phyloP scores from a whole-genome alignment of 2,888 invertebrate species.

The Sylvicola cinctus region DNA sequence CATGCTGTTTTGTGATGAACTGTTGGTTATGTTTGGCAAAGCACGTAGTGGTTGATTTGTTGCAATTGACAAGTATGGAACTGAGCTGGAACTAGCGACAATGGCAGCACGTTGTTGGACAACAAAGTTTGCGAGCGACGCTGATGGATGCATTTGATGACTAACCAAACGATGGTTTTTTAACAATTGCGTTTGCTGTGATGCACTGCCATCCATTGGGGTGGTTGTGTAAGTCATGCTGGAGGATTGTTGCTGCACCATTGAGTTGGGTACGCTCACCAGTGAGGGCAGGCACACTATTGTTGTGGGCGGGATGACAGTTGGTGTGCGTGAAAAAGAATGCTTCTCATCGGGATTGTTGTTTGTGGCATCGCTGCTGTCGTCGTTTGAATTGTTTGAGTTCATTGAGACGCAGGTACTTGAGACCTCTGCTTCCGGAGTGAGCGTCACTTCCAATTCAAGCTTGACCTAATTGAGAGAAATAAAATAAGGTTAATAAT shows the following conservation, averaged over 20 bases:
- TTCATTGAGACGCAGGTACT: slow-evolving; percentile 25
- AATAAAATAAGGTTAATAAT: background rate
- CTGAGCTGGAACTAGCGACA: slow-evolving; percentile 27
- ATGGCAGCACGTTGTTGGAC: slow-evolving; percentile 13
- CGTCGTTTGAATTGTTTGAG: slow-evolving; percentile 5
- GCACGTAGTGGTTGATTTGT: slow-evolving; percentile 30
- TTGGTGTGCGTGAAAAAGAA: slow-evolving; percentile 16
- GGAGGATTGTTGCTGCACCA: slow-evolving; percentile 5
- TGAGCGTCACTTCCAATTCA: slow-evolving; percentile 36
- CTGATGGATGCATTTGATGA: background rate
- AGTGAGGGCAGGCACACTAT: slow-evolving; percentile 29
- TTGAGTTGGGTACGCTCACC: slow-evolving; percentile 16
- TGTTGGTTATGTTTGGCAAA: slow-evolving; percentile 17
- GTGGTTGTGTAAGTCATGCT: slow-evolving; percentile 5
- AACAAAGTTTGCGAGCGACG: slow-evolving; percentile 1
- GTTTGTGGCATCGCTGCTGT: slow-evolving; percentile 10
- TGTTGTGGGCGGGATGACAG: slow-evolving; percentile 30
- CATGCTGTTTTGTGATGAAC: slow-evolving; percentile 9
- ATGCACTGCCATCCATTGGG: background rate
- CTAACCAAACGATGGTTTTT: too few species aligned
- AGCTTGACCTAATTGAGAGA: slow-evolving; percentile 27
- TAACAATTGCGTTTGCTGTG: too few species aligned
- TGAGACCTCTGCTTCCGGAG: slow-evolving; percentile 38
- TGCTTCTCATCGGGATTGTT: slow-evolving; percentile 12
- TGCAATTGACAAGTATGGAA: slow-evolving; percentile 29